Percentiles rank a stretch among this genome's conserved stretches.
Evolutionary conservation across 35 echinoderm and acorn worm genomes (phyloP).

Genomic region (Ptychodera flava): DNA sequence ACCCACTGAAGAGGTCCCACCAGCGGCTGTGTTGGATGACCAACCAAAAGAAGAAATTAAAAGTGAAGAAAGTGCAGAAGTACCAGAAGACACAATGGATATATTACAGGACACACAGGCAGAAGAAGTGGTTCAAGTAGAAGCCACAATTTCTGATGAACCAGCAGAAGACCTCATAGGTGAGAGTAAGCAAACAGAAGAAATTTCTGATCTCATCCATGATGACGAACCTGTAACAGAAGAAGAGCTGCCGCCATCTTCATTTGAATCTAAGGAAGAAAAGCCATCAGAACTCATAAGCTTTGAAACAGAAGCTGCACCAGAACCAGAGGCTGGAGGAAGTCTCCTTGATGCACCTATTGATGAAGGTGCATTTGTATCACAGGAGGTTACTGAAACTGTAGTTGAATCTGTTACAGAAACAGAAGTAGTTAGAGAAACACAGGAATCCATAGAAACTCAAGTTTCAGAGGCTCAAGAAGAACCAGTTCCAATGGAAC

Average conservation of each 20-base stretch:
- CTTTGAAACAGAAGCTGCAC: neutral
- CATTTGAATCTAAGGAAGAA: slow-evolving; percentile 41
- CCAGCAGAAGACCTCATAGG: slow-evolving; percentile 10
- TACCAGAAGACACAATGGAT: slow-evolving; percentile 14
- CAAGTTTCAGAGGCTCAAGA: too few species aligned
- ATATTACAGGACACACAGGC: too few species aligned
- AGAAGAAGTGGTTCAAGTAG: neutral
- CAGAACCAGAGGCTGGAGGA: neutral
- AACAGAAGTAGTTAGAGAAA: neutral
- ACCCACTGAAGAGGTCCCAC: neutral
- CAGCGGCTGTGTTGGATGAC: neutral
- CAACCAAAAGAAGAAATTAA: neutral
- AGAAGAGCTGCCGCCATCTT: neutral
- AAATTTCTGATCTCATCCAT: neutral
- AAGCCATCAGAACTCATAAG: neutral
- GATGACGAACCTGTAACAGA: neutral
- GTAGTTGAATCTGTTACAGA: slow-evolving; percentile 8
- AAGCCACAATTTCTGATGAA: neutral
- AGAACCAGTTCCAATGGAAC: neutral
- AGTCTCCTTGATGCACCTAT: slow-evolving; percentile 10
- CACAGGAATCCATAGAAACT: too few species aligned
- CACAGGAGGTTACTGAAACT: neutral
- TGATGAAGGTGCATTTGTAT: neutral
- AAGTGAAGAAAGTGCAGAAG: slow-evolving; percentile 8
- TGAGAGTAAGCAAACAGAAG: slow-evolving; percentile 7